These are phyloP conservation scores for Podocnemis expansa DNA, from an alignment of 2,113 vertebrate species.

Conservation along the genomic window DNA sequence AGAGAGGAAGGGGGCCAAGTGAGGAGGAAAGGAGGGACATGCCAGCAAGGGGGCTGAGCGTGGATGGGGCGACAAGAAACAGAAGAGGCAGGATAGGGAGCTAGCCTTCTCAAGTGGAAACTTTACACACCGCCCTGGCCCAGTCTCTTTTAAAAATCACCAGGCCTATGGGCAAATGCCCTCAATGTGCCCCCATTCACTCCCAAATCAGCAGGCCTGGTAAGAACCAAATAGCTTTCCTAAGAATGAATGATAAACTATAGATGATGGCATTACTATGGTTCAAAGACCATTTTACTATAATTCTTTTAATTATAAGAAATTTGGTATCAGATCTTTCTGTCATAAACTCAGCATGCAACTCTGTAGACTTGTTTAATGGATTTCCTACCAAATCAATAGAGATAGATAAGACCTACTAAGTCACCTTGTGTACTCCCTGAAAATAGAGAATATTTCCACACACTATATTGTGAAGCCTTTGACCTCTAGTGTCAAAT, in stretches of 20 bases:
- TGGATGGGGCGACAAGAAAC: too few species aligned
- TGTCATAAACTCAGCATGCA: not conserved
- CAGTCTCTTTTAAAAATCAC: too few species aligned
- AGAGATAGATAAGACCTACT: not conserved
- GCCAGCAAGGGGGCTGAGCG: too few species aligned
- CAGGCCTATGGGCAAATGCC: too few species aligned
- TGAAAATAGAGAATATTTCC: accelerated
- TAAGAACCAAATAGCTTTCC: not conserved
- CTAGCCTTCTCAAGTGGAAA: too few species aligned
- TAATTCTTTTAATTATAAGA: not conserved
- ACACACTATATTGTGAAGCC: not conserved
- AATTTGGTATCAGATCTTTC: not conserved
- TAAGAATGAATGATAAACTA: not conserved
- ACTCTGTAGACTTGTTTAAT: not conserved
- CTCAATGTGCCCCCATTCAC: too few species aligned
- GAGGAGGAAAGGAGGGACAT: too few species aligned
- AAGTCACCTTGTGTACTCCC: accelerated
- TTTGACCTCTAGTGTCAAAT: not conserved
- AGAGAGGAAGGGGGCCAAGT: too few species aligned
- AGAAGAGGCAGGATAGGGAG: too few species aligned
- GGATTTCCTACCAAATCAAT: not conserved
- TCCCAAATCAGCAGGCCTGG: too few species aligned
- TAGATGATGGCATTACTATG: not conserved
- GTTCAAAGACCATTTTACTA: not conserved
- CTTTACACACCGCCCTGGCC: too few species aligned